These are phyloP conservation scores for Cloeon dipterum DNA, from an alignment of 2,888 invertebrate genomes.

Conservation along the genomic window DNA sequence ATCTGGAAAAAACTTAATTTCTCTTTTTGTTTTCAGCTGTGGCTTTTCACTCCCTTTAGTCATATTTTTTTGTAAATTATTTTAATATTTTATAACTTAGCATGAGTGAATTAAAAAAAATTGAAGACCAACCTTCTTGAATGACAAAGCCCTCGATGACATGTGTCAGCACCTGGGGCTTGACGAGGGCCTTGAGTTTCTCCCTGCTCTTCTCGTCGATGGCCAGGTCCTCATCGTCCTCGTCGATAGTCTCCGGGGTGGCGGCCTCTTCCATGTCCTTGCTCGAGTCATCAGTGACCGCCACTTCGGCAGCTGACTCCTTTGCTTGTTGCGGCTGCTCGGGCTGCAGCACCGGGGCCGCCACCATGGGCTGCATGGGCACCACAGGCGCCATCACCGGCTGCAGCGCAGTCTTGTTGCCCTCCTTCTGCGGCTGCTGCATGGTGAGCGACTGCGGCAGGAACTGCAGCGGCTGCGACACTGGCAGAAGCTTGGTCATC, in stretches of 20 bases:
- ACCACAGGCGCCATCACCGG: neutral
- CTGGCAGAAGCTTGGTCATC: conserved; percentile 4
- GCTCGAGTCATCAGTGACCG: neutral
- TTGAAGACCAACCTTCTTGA: conserved; percentile 80
- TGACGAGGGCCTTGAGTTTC: conserved; percentile 73
- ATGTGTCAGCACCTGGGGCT: conserved; percentile 86
- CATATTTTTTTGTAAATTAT: too few relatives aligned
- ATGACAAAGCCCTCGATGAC: conserved; percentile 94
- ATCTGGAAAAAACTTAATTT: too few relatives aligned
- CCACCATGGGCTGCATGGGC: neutral
- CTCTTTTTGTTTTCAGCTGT: too few relatives aligned
- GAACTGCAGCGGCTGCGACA: conserved; percentile 10
- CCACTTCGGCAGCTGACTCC: neutral
- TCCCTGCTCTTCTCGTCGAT: neutral
- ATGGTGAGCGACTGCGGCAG: conserved; percentile 10
- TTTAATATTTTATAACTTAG: too few relatives aligned
- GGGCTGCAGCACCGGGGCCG: neutral
- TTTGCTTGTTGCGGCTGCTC: conserved; percentile 1
- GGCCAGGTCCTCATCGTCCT: too few relatives aligned
- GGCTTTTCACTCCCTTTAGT: too few relatives aligned
- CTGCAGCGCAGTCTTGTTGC: too few relatives aligned
- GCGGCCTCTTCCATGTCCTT: too few relatives aligned
- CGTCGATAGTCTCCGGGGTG: too few relatives aligned
- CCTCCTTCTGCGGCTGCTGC: too few relatives aligned
- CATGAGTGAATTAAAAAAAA: too few relatives aligned